Conservation (phyloP, 2,113 vertebrate genomes). For the Paraplagusia blochii region DNA sequence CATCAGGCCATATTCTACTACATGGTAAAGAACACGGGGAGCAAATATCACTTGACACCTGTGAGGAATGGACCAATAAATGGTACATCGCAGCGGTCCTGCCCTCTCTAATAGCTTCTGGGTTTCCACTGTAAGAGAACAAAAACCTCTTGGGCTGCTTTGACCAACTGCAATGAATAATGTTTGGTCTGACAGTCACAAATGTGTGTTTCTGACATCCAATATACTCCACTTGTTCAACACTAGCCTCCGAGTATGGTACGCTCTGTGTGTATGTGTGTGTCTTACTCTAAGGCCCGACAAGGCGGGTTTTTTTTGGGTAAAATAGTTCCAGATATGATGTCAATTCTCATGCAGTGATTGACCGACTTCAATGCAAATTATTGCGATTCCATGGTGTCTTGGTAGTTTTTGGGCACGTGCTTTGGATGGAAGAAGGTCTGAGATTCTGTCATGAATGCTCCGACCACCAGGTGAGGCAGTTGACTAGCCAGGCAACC, state of each 20-base stretch:
- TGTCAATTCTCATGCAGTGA: too few relatives aligned
- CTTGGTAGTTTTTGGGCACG: too few relatives aligned
- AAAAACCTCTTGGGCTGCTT: conserved; percentile 45
- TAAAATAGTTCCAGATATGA: too few relatives aligned
- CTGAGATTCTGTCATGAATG: too few relatives aligned
- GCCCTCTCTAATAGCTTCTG: conserved; percentile 44
- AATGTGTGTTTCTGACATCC: conserved; percentile 42
- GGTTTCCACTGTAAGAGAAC: conserved; percentile 42
- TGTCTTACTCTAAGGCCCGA: conserved; percentile 14
- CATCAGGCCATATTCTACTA: conserved; percentile 2
- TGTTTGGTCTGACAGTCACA: conserved; percentile 42
- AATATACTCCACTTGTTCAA: conserved; percentile 33
- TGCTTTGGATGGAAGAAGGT: too few relatives aligned
- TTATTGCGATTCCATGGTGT: too few relatives aligned
- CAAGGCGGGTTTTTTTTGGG: conserved; percentile 7
- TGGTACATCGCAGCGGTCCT: conserved; percentile 16
- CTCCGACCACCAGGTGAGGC: too few relatives aligned
- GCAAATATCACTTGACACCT: conserved; percentile 40
- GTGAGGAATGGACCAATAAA: conserved; percentile 53
- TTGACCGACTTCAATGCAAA: too few relatives aligned
- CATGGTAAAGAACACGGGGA: conserved; percentile 22
- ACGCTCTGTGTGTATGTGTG: conserved; percentile 2
- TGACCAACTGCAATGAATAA: conserved; percentile 54
- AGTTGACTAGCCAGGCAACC: too few relatives aligned
- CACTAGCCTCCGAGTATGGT: too few relatives aligned